Evolutionary conservation across 2,888 invertebrate genomes (phyloP).

Genomic region (Prenolepis imparis): DNA sequence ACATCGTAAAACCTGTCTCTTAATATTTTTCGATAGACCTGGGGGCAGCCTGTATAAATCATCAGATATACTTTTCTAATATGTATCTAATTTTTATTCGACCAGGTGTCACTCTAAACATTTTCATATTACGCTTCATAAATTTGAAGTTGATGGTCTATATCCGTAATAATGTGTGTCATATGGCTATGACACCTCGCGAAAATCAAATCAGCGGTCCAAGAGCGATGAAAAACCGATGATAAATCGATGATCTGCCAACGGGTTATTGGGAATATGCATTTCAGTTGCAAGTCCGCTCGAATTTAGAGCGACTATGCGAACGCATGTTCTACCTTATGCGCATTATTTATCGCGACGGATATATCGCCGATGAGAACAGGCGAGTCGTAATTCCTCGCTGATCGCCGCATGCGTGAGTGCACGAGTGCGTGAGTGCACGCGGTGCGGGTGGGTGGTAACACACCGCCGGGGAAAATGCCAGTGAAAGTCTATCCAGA

Average conservation of each 20-base stretch:
- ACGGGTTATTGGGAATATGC: conserved; percentile 13
- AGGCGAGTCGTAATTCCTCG: conserved; percentile 77
- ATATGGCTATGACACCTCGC: background rate
- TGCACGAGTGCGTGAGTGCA: conserved; percentile 45
- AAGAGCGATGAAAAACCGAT: conserved; percentile 5
- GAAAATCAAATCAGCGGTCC: background rate
- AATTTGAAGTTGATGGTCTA: conserved; percentile 13
- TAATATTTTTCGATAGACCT: background rate
- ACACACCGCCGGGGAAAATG: conserved; percentile 76
- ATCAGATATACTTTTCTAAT: background rate
- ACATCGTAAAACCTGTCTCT: background rate
- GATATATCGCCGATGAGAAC: conserved; percentile 74
- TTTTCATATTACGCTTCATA: background rate
- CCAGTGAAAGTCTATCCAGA: conserved; percentile 78
- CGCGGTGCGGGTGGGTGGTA: conserved; percentile 74
- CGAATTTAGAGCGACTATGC: conserved; percentile 49
- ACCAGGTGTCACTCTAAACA: background rate
- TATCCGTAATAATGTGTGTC: conserved; percentile 2
- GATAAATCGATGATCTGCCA: conserved; percentile 37
- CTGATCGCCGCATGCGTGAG: conserved; percentile 75
- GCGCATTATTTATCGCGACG: conserved; percentile 68
- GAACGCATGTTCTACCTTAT: conserved; percentile 55
- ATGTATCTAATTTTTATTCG: background rate
- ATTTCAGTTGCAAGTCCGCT: conserved; percentile 19
- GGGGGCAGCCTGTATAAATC: background rate